Evolutionary conservation across 1,140 invertebrate genomes (phyloP), one percentile per base, ranked within the genome.

Genomic region (Cydia strobilella): DNA sequence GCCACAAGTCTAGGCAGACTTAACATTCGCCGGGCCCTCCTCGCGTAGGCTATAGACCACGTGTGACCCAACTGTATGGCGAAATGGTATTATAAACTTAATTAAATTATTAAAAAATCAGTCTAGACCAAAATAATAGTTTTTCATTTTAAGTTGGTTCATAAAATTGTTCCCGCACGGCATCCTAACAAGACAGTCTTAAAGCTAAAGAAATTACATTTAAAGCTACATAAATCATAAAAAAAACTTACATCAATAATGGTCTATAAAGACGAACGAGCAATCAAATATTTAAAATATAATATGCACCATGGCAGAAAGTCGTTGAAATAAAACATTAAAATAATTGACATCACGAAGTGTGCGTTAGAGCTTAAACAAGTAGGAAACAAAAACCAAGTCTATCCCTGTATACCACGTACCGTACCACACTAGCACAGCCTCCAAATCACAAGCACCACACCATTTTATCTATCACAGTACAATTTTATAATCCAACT

Each of bases 401-500:
- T 31, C 65, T 31, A n/a, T 69, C 65, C 31, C 31, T 69, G 63
- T 31, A 63, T 63, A 65, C 23, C 45, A 69, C 65, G n/a, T 77
- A 80, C 72, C 25, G 31, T n/a, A n/a, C 25, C 25, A 25, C 71
- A 65, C 54, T 75, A 78, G 74, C 84, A 86, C 82, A 84, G 79
- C 83, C 80, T 79, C 74, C 80, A 12, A 71, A 74, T 82, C 74
- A 77, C 78, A 79, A 75, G 75, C 66, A 54, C 74, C 75, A 76
- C 76, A 76, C 73, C 86, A 86, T 84, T 90, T 84, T 84, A 78
- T 45, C 84, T 84, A 75, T 87, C 82, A 79, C 81, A 78, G 76
- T 75, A 86, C 84, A 90, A 91, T 91, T 87, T 90, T 88, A 91
- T 83, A 84, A 80, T 74, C 82, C 85, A 85, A 86, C 82, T 73